phyloP scores from a whole-genome alignment of 2,888 invertebrate genomes.

The Lithophane ornitopus region DNA sequence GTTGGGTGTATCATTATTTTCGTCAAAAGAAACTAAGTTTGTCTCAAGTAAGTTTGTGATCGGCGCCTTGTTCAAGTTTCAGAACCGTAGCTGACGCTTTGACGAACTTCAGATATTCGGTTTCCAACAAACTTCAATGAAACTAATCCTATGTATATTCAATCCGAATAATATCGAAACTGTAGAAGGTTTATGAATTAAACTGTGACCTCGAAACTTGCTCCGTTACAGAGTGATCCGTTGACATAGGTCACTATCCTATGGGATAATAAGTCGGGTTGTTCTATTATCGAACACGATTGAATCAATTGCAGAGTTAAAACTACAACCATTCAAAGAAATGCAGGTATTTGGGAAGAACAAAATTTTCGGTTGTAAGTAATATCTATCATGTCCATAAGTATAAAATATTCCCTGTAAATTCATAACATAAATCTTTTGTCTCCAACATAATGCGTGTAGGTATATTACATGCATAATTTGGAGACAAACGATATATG shows the following conservation, averaged over 20 bases:
- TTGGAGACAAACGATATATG: no score
- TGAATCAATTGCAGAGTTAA: background rate
- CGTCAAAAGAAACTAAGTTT: slow-evolving; percentile 27
- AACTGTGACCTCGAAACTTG: background rate
- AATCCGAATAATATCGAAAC: slow-evolving; percentile 38
- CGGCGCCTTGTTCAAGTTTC: slow-evolving; percentile 26
- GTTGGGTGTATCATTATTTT: slow-evolving; percentile 6
- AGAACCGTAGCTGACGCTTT: slow-evolving; percentile 26
- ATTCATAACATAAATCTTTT: no score
- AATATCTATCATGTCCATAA: no score
- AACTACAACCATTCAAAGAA: background rate
- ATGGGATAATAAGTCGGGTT: background rate
- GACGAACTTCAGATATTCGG: slow-evolving; percentile 51
- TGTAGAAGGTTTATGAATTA: slow-evolving; percentile 11
- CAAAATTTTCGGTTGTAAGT: no score
- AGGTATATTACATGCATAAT: no score
- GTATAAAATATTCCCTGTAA: no score
- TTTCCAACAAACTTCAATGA: slow-evolving; percentile 42
- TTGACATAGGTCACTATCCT: background rate
- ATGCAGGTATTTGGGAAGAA: background rate
- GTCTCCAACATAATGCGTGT: no score
- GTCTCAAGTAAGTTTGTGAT: slow-evolving; percentile 38
- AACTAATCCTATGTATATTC: slow-evolving; percentile 36
- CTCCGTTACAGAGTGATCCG: background rate
- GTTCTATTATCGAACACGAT: background rate